A percentile compares a stretch with the other conserved stretches of the same genome.
Conservation (phyloP, 2,113 vertebrate species). For the Numida meleagris region DNA sequence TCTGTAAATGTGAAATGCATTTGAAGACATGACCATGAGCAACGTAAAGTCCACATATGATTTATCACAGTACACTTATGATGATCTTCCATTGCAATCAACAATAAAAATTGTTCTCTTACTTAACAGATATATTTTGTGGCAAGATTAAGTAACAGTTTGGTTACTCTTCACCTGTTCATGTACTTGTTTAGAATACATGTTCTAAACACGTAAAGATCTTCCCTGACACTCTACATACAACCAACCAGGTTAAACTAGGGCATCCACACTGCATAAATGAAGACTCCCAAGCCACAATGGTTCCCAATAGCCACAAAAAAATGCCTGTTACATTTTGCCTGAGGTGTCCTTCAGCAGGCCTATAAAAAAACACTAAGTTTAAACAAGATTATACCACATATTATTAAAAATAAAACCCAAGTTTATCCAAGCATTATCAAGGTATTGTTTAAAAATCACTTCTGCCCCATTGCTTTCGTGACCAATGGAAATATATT, state of each 20-base stretch:
- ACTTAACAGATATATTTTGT: slow-evolving; percentile 22
- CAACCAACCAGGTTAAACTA: background rate
- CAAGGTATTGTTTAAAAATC: background rate
- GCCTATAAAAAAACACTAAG: slow-evolving; percentile 13
- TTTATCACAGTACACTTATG: background rate
- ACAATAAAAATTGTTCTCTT: slow-evolving; percentile 40
- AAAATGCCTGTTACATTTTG: background rate
- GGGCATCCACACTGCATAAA: slow-evolving; percentile 35
- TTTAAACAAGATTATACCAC: slow-evolving; percentile 6
- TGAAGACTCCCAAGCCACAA: slow-evolving; percentile 45
- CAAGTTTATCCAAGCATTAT: slow-evolving; percentile 11
- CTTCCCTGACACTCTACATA: background rate
- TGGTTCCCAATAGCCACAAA: slow-evolving; percentile 19
- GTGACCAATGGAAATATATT: background rate
- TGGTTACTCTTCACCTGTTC: slow-evolving; percentile 34
- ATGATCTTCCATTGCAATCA: slow-evolving; percentile 13
- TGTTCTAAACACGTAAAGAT: background rate
- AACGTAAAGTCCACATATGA: slow-evolving; percentile 25
- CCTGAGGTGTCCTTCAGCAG: slow-evolving; percentile 4
- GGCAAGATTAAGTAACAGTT: background rate
- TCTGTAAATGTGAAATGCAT: slow-evolving; percentile 58
- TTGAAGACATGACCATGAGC: slow-evolving; percentile 55
- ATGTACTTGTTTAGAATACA: background rate
- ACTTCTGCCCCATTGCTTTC: background rate
- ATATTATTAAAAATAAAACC: slow-evolving; percentile 25